These are phyloP conservation scores for Lophotriccus pileatus DNA, from an alignment of 2,797 vertebrate species.

Conservation along the genomic window DNA sequence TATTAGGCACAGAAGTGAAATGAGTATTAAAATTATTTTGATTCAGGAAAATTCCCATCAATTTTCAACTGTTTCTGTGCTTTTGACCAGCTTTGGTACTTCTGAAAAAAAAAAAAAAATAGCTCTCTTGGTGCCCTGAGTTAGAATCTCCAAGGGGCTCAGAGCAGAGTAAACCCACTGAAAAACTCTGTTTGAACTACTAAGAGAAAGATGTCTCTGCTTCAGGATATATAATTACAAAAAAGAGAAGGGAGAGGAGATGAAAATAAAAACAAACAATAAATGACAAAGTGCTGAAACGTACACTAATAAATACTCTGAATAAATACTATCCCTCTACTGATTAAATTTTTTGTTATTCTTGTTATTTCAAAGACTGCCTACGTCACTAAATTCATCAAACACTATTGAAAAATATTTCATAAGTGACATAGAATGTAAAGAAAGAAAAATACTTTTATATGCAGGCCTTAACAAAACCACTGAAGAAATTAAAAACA, in stretches of 20 bases:
- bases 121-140: neutral
- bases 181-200: neutral
- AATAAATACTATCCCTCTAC: neutral
- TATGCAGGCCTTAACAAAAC: neutral
- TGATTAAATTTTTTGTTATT: neutral
- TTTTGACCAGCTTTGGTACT: neutral
- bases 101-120: neutral
- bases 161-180: neutral
- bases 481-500: neutral
- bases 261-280: neutral
- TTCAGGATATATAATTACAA: neutral
- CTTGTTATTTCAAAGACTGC: neutral
- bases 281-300: neutral
- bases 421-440: neutral
- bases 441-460: neutral
- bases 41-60: neutral
- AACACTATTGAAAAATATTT: neutral
- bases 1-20: neutral
- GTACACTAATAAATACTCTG: neutral
- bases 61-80: neutral
- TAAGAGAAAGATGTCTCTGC: neutral
- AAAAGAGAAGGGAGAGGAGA: neutral
- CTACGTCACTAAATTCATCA: neutral
- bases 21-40: neutral
- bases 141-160: neutral